Base-by-base conservation (phyloP, 2,113 vertebrate genomes). In the Saiga tatarica region DNA sequence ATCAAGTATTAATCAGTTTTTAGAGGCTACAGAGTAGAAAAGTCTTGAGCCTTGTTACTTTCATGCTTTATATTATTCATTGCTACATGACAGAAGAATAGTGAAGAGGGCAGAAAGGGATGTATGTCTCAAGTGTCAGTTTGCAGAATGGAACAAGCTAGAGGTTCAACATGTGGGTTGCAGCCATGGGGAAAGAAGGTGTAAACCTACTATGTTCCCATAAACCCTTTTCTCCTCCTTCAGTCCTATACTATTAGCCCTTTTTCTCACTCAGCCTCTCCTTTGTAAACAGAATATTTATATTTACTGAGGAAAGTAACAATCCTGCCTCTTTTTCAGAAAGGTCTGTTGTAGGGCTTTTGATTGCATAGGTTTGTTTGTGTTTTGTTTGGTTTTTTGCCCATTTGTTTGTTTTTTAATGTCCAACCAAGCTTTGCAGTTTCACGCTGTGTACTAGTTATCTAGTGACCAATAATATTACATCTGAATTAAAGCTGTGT, bases 301-400 rank as follows among this genome's bases (percentile, higher is more conserved):
- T 26, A 86, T 45, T 28, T 25, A 39, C 55, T 59, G 52, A 97
- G 13, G n/a, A 93, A 64, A 93, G 67, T 12, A 76, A 71, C 13
- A 21, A 17, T 7, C 1, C 3, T 2, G 17, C 3, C 21, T 47
- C 28, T 30, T 64, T 9, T 81, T 55, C 62, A 36, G 28, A 53
- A 6, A 87, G 2, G 16, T 50, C 53, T 60, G 1, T 2, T 39
- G 85, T 10, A 25, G 33, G 13, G 60, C 26, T 95, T 64, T 57
- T 81, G 19, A 62, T 1, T 67, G 30, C 25, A 28, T 7, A 50
- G 36, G 53, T 28, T 30, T 60, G 1, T 47, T 47, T 47, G 47
- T 14, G 3, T 45, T 45, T 45, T 10, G 9, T 47, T 4, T 30
- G 30, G 6, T 11, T 2, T 47, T 15, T 11, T 2, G n/a, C 19